These are phyloP conservation scores for Dichetophora obliterata DNA, from an alignment of 2,888 invertebrate genomes.

Conservation along the genomic window DNA sequence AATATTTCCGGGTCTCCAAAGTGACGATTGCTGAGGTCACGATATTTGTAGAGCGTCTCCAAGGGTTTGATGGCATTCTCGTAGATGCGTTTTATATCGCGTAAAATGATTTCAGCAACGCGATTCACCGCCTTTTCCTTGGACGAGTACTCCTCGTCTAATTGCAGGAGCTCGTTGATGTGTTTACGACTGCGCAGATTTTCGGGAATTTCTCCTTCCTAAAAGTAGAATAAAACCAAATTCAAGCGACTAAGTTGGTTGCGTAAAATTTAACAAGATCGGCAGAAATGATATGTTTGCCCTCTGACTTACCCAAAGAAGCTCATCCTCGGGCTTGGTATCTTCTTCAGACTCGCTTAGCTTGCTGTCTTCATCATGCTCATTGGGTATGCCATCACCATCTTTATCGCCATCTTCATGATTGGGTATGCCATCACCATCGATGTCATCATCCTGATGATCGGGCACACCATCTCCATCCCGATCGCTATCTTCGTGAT, in stretches of 20 bases:
- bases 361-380: conserved; percentile 51
- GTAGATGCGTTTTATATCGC: conserved; percentile 87
- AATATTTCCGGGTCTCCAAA: conserved; percentile 96
- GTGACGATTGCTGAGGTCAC: conserved; percentile 91
- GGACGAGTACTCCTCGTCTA: conserved; percentile 82
- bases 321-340: conserved; percentile 75
- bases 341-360: conserved; percentile 66
- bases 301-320: conserved; percentile 72
- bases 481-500: conserved; percentile 56
- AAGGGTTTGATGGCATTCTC: conserved; percentile 90
- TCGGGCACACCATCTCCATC: conserved; percentile 70
- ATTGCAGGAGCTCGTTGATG: conserved; percentile 82
- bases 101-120: conserved; percentile 82
- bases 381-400: conserved; percentile 57
- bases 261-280: no score
- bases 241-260: background rate
- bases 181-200: conserved; percentile 84
- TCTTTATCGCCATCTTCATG: conserved; percentile 52
- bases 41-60: conserved; percentile 91
- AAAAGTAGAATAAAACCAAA: conserved; percentile 3
- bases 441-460: conserved; percentile 69
- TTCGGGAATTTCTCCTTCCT: conserved; percentile 80
- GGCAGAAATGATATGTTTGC: background rate
- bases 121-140: conserved; percentile 79
- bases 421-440: conserved; percentile 54